Evolutionary conservation across 1,140 invertebrate genomes (phyloP), one percentile per base, ranked within the genome.

Genomic region (Tribolium madens): DNA sequence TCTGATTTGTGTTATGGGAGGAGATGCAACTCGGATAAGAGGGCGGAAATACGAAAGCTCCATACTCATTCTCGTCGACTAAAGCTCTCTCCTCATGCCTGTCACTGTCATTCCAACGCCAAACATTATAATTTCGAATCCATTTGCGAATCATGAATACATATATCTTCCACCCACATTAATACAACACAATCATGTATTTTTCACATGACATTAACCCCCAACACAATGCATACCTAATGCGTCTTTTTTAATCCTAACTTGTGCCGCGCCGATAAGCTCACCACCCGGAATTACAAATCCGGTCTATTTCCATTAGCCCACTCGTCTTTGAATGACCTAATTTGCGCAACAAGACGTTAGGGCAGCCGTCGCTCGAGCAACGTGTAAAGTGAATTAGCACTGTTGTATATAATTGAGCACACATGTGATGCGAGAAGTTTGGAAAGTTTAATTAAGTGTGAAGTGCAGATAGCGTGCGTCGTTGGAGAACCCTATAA

Each of bases 391-490:
- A 76, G 31, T 64, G 72, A 75, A 78, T 78, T 78, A 78, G 72
- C 72, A 69, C 60, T 42, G 48, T 50, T 70, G 36, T 70, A 71
- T 52, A 71, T 46, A 71, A 50, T 50, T 31, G 69, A 50, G 36
- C 15, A 64, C 73, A 75, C 77, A 78, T 73, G 72, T 77, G 78
- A 77, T 74, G 71, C 60, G 50, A 76, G 50, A 77, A 79, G 76
- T 77, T 76, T 64, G 50, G 60, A 60, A 76, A 64, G 77, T 80
- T 78, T 80, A 80, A 80, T 80, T 80, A 78, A 80, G 76, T 77
- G 76, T 80, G 79, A 80, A 80, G 79, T 76, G 76, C 36, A 78
- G 79, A 80, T 78, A 80, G 76, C 76, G 76, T 74, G 57, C 74
- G 52, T 75, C 47, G 53, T 18, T 64, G 4, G 71, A 73, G 15